Evolutionary conservation across 2,797 vertebrate species (phyloP), one percentile per base, ranked within the genome.

Genomic region (Chaetodon trifasciatus): DNA sequence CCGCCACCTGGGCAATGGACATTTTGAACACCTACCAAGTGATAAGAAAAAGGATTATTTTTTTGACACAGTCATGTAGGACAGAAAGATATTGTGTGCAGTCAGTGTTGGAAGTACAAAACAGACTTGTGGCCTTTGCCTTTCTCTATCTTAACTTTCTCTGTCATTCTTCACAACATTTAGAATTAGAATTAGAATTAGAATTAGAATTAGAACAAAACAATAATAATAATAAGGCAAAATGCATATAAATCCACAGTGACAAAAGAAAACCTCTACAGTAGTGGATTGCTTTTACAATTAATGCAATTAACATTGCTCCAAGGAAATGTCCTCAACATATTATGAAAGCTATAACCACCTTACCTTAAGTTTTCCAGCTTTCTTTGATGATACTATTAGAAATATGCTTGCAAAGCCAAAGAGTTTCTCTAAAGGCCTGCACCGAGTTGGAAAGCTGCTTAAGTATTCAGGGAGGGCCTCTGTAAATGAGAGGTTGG

Each of bases 1-100:
- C 97, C 0, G 97, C 98, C 0, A 94, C 92, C 88, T 96, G 95
- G 1, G 98, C 97, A 1, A 99, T 97, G 0, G 98, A 98, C 98
- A 99, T 99, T 70, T 79, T 91, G 60, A 79, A 42, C 17, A 47
- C 83, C 94, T 94, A 70, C 61, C 49, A 39, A 53, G 40, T 7
- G 73, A 88, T 79, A 73, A 84, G 56, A 60, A 66, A 42, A 79
- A 53, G 10, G 7, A n/a, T n/a, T 64, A 7, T 50, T 6, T 75
- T 74, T 69, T 50, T 74, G 17, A 82, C 44, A 70, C 47, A 6
- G n/a, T 69, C 40, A 15, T 65, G 49, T 8, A 47, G 49, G 8
- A 39, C 24, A 49, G 3, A 1, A 5, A 64, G 57, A 60, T 44
- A 66, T 0, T 0, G 23, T 50, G 40, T 28, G 16, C 40, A 63